Evolutionary conservation across 2,113 vertebrate genomes (phyloP).

Genomic region (Pipa parva): DNA sequence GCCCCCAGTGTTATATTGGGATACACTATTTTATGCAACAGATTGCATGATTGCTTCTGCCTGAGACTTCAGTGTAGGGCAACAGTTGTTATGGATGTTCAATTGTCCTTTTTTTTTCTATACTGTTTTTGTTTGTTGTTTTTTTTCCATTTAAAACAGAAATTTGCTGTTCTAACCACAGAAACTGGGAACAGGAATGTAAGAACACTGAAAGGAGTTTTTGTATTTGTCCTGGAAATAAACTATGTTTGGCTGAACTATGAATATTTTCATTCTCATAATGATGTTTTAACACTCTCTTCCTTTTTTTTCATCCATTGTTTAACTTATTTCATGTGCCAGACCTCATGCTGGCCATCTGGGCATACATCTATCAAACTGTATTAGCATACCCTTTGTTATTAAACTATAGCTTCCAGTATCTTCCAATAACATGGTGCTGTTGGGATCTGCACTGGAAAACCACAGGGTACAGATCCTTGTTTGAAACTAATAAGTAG

Average conservation of each 20-base stretch:
- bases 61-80: background rate
- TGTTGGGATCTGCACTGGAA: no score
- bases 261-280: background rate
- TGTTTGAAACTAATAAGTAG: no score
- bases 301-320: background rate
- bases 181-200: background rate
- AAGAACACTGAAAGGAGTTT: background rate
- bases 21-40: slow-evolving; percentile 19
- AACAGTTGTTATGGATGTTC: background rate
- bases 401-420: no score
- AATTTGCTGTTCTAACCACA: background rate
- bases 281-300: background rate
- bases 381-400: no score
- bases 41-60: slow-evolving; percentile 13
- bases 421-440: no score
- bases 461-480: no score
- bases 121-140: background rate
- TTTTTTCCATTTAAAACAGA: no score
- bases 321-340: background rate
- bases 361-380: no score
- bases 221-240: background rate
- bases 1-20: slow-evolving; percentile 4
- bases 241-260: background rate
- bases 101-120: slow-evolving; percentile 4
- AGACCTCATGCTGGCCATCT: background rate